A percentile compares a stretch with the other conserved stretches of the same genome.
Conservation (phyloP, 2,797 vertebrate species). For the Remorina albescens region DNA sequence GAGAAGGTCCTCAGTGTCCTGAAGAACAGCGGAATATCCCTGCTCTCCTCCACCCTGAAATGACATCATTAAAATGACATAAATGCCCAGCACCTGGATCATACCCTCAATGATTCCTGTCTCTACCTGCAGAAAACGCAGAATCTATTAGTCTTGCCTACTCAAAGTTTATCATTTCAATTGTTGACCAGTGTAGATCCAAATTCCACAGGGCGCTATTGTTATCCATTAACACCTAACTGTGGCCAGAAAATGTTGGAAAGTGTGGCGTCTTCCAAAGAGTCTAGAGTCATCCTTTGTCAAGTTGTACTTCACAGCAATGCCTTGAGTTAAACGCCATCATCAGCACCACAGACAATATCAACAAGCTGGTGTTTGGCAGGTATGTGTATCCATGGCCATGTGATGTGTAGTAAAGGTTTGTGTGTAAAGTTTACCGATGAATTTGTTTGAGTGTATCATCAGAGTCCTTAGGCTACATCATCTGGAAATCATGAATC, state of each 20-base stretch:
- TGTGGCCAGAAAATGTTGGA: not conserved
- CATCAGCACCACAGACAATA: no score
- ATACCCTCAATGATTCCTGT: not conserved
- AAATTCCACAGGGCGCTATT: not conserved
- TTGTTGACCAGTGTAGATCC: not conserved
- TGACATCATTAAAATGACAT: constrained; percentile 1
- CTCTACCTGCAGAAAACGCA: not conserved
- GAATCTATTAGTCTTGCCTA: not conserved
- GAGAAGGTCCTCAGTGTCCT: constrained; percentile 87
- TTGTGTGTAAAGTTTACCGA: no score
- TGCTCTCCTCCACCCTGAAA: constrained; percentile 87
- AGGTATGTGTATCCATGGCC: no score
- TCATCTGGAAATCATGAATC: not conserved
- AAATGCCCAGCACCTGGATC: not conserved
- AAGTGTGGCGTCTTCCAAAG: not conserved
- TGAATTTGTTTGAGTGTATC: no score
- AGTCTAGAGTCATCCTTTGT: not conserved
- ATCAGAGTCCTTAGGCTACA: not conserved
- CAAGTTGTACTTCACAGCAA: not conserved
- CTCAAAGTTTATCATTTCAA: not conserved
- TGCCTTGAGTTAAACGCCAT: no score
- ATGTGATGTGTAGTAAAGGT: no score
- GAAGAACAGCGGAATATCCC: constrained; percentile 88
- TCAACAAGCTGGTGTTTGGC: no score
- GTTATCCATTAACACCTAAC: not conserved